Percentiles rank a stretch among this genome's conserved stretches.
Evolutionary conservation across 2,797 vertebrate genomes (phyloP).

Genomic region (Petrocephalus schoutedeni): DNA sequence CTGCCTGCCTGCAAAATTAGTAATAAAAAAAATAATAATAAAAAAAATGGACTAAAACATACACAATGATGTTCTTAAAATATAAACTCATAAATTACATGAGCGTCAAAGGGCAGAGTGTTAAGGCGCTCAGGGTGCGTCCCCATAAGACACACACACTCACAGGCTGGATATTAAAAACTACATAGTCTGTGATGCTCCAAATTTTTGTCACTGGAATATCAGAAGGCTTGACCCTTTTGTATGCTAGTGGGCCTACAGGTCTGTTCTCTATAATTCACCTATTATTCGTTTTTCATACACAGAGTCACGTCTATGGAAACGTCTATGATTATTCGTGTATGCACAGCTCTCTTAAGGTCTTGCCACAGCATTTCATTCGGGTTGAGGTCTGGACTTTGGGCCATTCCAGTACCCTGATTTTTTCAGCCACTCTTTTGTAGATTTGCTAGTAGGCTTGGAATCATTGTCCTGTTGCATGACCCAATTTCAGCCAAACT

Average conservation of each 20-base stretch:
- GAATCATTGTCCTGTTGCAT: too few species aligned
- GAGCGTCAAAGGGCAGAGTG: background rate
- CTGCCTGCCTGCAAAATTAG: too few species aligned
- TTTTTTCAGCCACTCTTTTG: too few species aligned
- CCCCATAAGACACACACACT: background rate
- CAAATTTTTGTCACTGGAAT: background rate
- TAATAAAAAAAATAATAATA: too few species aligned
- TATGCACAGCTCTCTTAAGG: too few species aligned
- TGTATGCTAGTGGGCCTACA: background rate
- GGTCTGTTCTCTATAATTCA: background rate
- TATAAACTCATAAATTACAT: background rate
- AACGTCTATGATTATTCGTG: too few species aligned
- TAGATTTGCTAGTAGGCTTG: too few species aligned
- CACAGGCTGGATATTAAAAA: background rate
- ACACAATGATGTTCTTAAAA: background rate
- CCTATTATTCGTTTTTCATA: background rate
- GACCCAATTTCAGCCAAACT: too few species aligned
- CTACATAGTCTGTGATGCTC: background rate
- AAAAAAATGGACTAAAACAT: background rate
- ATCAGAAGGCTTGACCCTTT: background rate
- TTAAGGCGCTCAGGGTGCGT: background rate
- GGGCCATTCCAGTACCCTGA: too few species aligned
- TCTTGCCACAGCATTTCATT: too few species aligned
- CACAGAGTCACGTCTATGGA: too few species aligned
- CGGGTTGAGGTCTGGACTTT: too few species aligned